Percentiles rank a stretch among this genome's conserved stretches.
Evolutionary conservation across 2,797 vertebrate species (phyloP).

Genomic region (Ataeniobius toweri): DNA sequence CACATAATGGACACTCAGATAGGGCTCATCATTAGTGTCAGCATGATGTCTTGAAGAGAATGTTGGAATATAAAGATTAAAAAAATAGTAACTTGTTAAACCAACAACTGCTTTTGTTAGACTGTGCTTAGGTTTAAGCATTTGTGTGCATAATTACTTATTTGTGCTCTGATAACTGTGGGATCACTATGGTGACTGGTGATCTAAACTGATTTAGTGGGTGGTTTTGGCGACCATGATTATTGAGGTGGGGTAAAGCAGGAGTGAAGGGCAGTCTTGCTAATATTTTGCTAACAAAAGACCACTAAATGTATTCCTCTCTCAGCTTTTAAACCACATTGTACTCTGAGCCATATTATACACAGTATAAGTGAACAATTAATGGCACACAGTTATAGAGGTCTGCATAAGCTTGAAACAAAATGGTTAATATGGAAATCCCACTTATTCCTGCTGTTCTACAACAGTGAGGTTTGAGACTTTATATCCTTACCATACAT

Average conservation of each 20-base stretch:
- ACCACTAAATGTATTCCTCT: background rate
- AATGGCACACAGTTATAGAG: background rate
- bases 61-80: conserved; percentile 9
- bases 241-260: background rate
- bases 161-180: conserved; percentile 45
- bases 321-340: background rate
- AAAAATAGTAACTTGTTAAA: background rate
- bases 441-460: background rate
- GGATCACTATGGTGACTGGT: conserved; percentile 68
- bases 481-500: background rate
- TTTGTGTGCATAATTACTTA: background rate
- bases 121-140: background rate
- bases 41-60: background rate
- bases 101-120: no score
- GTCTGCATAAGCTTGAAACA: background rate
- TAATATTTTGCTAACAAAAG: background rate
- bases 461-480: background rate
- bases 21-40: background rate
- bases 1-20: background rate
- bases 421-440: background rate
- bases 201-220: conserved; percentile 48
- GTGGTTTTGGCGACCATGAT: background rate
- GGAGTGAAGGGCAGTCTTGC: background rate
- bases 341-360: background rate
- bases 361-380: background rate